Base-by-base conservation (phyloP, 1,140 invertebrate genomes). In the Olivierus martensii region DNA sequence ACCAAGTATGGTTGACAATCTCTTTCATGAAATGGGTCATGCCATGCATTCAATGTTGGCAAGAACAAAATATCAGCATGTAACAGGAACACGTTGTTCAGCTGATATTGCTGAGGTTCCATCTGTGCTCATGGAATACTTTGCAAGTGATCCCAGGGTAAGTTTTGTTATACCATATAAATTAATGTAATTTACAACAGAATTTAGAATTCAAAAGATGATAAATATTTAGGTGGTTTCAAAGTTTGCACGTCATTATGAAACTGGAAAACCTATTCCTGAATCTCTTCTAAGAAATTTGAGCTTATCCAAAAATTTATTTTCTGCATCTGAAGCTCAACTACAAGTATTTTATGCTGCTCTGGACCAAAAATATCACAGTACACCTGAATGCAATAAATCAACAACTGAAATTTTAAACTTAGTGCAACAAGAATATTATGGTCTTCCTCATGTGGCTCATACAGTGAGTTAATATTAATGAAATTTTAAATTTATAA, bases 1-100 rank as follows among this genome's bases (percentile, higher is more conserved):
- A 36, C 84, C 87, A 1, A 75, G 79, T 14, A 81, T 85, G 55
- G 81, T 97, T 11, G 93, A 99, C 67, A 98, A 97, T 73, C 71
- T 99, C 28, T 99, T 99, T 70, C 96, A 99, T 66, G 95, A 99
- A 75, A 87, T 97, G 83, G 95, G 95, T 0, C 96, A 99, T 73
- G 96, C 95, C 6, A 83, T 99, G 75, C 96, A 99, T 71, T 98
- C 94, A 5, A 98, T 99, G 91, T 68, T 99, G 48, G 95, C 85
- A 7, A 76, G 89, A 59, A 95, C 94, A 0, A 77, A 80, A 52
- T 93, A 96, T 73, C 95, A 99, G 71, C 94, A 99, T 71, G 87
- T 97, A 15, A 90, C 91, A 21, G 94, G 93, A 54, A 99, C 96
- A 1, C 75, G 96, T 55, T 98, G 93, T 68, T 82, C 84, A 37